Conservation (phyloP, 2,797 vertebrate genomes). For the Helarctos malayanus region DNA sequence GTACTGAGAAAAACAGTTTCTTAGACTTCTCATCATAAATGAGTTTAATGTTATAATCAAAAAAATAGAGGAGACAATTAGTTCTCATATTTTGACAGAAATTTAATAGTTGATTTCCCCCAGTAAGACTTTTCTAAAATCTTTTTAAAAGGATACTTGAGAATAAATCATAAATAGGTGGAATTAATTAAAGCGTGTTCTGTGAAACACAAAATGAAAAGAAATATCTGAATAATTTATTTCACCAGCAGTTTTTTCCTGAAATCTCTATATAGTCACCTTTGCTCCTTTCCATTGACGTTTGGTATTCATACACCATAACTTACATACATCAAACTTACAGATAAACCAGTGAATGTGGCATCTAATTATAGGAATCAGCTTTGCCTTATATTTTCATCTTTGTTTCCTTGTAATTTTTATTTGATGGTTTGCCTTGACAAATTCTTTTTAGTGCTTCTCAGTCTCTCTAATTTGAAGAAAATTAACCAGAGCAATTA, state of each 20-base stretch:
- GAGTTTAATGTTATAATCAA: slow-evolving; percentile 41
- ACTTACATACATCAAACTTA: background rate
- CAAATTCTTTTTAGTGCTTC: background rate
- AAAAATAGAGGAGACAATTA: background rate
- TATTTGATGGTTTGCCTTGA: slow-evolving; percentile 8
- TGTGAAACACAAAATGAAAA: slow-evolving; percentile 1
- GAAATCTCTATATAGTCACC: background rate
- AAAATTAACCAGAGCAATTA: slow-evolving; percentile 1
- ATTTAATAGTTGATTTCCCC: background rate
- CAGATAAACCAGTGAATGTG: background rate
- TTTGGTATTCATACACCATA: background rate
- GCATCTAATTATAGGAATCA: background rate
- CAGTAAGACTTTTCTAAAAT: background rate
- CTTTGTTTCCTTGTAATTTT: background rate
- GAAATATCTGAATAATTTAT: background rate
- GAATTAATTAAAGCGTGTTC: background rate
- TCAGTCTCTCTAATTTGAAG: background rate
- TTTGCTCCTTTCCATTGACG: background rate
- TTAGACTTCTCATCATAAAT: background rate
- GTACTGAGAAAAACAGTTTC: slow-evolving; percentile 27
- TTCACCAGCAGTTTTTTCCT: background rate
- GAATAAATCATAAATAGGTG: slow-evolving; percentile 18
- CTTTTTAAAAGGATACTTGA: background rate
- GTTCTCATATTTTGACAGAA: slow-evolving; percentile 32
- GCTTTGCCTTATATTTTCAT: background rate